phyloP scores from a whole-genome alignment of 2,888 invertebrate genomes.

The Scrobipalpa atriplicella region DNA sequence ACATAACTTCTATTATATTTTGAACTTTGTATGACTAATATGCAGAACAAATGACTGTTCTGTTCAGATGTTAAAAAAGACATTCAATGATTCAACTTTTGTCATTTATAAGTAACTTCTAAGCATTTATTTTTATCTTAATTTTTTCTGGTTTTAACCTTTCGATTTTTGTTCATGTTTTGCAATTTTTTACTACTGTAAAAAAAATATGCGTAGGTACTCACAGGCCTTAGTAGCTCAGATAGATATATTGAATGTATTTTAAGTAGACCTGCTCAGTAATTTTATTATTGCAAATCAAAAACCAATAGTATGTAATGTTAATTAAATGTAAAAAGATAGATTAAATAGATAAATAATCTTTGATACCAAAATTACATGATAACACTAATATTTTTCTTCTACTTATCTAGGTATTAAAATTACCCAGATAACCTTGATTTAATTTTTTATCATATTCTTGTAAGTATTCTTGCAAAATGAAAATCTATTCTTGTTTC shows the following conservation, averaged over 20 bases:
- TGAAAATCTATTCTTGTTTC: neutral
- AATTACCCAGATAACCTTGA: neutral
- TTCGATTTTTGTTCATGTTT: too few species aligned
- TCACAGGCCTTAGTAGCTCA: too few species aligned
- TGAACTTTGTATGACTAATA: constrained; percentile 3
- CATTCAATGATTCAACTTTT: constrained; percentile 2
- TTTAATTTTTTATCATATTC: neutral
- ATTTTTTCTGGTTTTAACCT: neutral
- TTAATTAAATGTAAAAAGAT: too few species aligned
- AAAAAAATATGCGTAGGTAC: too few species aligned
- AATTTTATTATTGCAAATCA: too few species aligned
- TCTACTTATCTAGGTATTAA: constrained; percentile 6
- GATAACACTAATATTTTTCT: neutral
- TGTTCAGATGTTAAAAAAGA: neutral
- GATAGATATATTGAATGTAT: too few species aligned
- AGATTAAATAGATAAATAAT: neutral
- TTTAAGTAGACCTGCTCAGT: too few species aligned
- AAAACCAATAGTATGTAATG: too few species aligned
- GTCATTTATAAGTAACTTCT: neutral
- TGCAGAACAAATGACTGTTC: neutral
- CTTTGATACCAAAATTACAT: neutral
- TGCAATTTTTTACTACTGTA: too few species aligned
- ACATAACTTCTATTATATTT: neutral
- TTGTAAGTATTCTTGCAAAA: neutral
- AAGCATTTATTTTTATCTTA: neutral